Conservation (phyloP, 2,888 invertebrate species). For the Gandaritis pyraliata region DNA sequence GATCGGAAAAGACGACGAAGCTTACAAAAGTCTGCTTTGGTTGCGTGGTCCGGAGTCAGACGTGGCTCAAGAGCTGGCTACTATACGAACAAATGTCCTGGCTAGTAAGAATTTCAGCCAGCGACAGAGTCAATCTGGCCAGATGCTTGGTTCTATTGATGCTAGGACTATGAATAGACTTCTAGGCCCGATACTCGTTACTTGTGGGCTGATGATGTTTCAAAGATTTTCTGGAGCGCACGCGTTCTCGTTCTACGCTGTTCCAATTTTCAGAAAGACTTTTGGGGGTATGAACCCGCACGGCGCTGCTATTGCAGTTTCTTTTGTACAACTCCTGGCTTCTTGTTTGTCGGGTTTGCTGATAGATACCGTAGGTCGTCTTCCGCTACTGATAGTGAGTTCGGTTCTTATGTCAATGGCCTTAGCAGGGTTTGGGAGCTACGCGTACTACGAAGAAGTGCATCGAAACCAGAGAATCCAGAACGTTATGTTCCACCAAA, state of each 20-base stretch:
- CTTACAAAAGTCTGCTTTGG: constrained; percentile 89
- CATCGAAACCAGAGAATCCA: constrained; percentile 83
- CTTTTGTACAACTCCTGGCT: constrained; percentile 92
- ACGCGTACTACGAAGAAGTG: constrained; percentile 91
- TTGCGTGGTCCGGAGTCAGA: constrained; percentile 92
- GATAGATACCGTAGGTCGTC: constrained; percentile 93
- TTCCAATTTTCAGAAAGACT: constrained; percentile 93
- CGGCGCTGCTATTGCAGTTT: constrained; percentile 93
- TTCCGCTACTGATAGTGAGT: constrained; percentile 92
- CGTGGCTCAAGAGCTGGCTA: constrained; percentile 89
- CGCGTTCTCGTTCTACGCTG: constrained; percentile 93
- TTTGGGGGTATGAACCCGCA: constrained; percentile 92
- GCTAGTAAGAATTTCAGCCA: constrained; percentile 82
- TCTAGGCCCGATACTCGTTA: constrained; percentile 90
- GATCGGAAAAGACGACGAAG: constrained; percentile 88
- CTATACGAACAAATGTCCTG: constrained; percentile 88
- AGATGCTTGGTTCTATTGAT: constrained; percentile 72
- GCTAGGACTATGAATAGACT: constrained; percentile 77
- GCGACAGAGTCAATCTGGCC: constrained; percentile 74
- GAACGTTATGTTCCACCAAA: constrained; percentile 79
- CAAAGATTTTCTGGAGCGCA: constrained; percentile 93
- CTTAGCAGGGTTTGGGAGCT: constrained; percentile 93
- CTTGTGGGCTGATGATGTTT: constrained; percentile 95
- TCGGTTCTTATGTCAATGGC: constrained; percentile 94
- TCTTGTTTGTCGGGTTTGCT: constrained; percentile 92